Evolutionary conservation across 2,113 vertebrate genomes (phyloP).

Genomic region (Leuciscus idus): DNA sequence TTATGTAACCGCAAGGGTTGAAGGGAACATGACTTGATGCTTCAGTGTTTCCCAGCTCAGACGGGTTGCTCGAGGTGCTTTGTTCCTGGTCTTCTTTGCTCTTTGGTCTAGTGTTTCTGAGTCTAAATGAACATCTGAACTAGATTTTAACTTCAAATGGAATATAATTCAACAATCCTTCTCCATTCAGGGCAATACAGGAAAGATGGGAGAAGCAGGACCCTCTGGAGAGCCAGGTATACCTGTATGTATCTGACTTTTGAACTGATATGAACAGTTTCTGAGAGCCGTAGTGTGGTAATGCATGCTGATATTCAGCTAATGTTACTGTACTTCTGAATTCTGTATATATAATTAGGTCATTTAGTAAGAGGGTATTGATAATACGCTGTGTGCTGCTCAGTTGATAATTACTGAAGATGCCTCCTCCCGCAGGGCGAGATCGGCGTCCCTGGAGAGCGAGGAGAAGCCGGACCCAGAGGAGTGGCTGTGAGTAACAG

Average conservation of each 20-base stretch:
- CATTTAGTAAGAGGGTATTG: not conserved
- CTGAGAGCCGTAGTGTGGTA: not conserved
- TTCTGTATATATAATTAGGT: not conserved
- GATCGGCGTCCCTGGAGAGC: slow-evolving; percentile 86
- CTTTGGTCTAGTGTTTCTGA: not conserved
- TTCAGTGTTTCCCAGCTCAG: too few relatives aligned
- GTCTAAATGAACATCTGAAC: not conserved
- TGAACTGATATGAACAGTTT: slow-evolving; percentile 39
- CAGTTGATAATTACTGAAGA: slow-evolving; percentile 31
- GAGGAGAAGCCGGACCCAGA: slow-evolving; percentile 87
- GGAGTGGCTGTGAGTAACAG: slow-evolving; percentile 86
- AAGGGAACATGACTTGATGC: too few relatives aligned
- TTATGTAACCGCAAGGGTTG: too few relatives aligned
- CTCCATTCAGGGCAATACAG: slow-evolving; percentile 79
- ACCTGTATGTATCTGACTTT: slow-evolving; percentile 86
- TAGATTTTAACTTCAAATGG: not conserved
- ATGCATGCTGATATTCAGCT: not conserved
- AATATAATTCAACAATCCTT: not conserved
- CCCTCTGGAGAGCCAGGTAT: slow-evolving; percentile 96
- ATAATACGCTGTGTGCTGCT: not conserved
- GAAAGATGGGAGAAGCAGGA: slow-evolving; percentile 86
- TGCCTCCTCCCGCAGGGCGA: slow-evolving; percentile 79
- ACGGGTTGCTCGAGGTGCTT: too few relatives aligned
- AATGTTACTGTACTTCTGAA: not conserved
- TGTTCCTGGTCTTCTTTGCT: not conserved